Evolutionary conservation across 2,113 vertebrate genomes (phyloP), one percentile per base, ranked within the genome.

Genomic region (Phoxinus phoxinus): DNA sequence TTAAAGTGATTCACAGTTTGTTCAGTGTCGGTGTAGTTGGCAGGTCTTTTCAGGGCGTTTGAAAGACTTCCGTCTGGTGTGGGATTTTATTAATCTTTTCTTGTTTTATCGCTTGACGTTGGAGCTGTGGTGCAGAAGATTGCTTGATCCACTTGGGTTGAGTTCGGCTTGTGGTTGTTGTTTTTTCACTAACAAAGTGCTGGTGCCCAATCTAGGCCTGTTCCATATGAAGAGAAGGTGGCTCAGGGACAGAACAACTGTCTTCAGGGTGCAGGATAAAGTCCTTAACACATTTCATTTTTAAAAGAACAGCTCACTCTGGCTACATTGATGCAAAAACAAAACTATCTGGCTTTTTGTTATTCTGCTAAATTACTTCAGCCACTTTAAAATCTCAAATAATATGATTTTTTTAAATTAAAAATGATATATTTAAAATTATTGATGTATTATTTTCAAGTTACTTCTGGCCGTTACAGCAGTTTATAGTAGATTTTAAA

Each of bases 1-100:
- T 81, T 65, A 65, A 81, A 63, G 78, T 13, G 37, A 19, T 63
- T 65, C 58, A 61, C 56, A 46, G 58, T 63, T 80, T 63, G 76
- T 37, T 79, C 41, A 81, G 58, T 65, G 77, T 44, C 15, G 8
- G 58, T n/a, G 44, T 44, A 41, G 58, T 81, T 53, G 80, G 61
- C 61, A 15, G 44, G 17, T 69, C 61, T 67, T 51, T 67, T 80
- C 8, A 4, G 35, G 35, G 61, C 12, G 13, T 41, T 59, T n/a
- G 35, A 63, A 63, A 63, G 35, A 25, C n/a, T 25, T 37, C 58
- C 21, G 56, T 59, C 32, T 61, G 32, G 11, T 8, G 56, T 44
- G 32, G 77, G 61, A 27, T 79, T 35, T 56, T 56, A 32, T 58
- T 77, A 2, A 6, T 41, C 41, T 59, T 25, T 35, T 56, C 19